phyloP scores from a whole-genome alignment of 2,113 vertebrate genomes.

The Ictidomys tridecemlineatus region DNA sequence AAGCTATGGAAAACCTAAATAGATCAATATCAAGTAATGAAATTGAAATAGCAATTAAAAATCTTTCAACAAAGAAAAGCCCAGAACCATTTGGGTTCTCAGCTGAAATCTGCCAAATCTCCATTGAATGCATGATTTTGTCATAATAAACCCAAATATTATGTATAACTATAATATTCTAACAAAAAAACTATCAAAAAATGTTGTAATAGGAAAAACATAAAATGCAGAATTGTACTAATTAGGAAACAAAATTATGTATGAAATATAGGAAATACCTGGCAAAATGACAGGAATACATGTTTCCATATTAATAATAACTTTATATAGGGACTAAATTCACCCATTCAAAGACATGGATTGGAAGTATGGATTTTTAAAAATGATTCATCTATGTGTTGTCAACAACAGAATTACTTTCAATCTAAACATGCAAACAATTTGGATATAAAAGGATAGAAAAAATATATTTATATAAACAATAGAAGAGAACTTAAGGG shows the following conservation, averaged over 20 bases:
- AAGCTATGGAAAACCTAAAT: no score
- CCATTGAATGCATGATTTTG: no score
- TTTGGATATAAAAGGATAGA: not conserved
- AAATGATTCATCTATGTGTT: not conserved
- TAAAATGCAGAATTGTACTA: not conserved
- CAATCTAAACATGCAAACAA: not conserved
- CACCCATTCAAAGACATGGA: slow-evolving; percentile 21
- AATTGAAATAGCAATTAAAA: no score
- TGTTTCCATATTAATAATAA: not conserved
- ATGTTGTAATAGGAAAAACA: not conserved
- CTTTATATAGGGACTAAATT: slow-evolving; percentile 11
- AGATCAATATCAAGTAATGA: no score
- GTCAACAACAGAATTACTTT: not conserved
- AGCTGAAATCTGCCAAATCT: no score
- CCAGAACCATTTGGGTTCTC: no score
- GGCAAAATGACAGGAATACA: not conserved
- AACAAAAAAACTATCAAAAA: not conserved
- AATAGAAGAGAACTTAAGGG: not conserved
- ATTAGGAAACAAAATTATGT: not conserved
- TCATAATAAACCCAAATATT: no score
- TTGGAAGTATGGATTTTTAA: not conserved
- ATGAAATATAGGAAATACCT: slow-evolving; percentile 44
- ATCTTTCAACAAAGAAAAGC: no score
- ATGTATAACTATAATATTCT: no score
- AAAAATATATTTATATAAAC: slow-evolving; percentile 13